Conservation (phyloP, 2,888 invertebrate genomes). For the Erebia epiphron region DNA sequence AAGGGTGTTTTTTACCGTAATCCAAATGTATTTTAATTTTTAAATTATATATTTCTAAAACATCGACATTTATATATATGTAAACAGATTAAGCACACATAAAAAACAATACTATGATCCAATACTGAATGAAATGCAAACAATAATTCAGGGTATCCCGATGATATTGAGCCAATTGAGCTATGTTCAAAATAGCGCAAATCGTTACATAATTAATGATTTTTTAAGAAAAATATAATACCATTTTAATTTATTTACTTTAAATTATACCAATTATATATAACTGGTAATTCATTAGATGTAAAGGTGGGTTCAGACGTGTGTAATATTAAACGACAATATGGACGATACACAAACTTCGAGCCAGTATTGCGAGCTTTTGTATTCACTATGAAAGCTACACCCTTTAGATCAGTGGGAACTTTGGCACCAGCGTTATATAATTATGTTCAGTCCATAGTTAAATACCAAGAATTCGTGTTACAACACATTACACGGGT, state of each 20-base stretch:
- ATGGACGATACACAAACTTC: too few relatives aligned
- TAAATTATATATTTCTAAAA: not conserved
- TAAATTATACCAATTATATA: not conserved
- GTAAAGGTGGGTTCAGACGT: not conserved
- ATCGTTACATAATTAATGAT: conserved; percentile 4
- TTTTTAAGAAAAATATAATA: not conserved
- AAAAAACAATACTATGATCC: conserved; percentile 74
- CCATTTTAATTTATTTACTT: not conserved
- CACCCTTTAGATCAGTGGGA: too few relatives aligned
- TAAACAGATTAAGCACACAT: conserved; percentile 40
- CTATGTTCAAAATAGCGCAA: conserved; percentile 34
- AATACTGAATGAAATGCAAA: conserved; percentile 67
- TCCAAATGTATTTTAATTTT: not conserved
- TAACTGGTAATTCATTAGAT: not conserved
- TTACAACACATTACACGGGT: not conserved
- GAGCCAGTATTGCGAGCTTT: too few relatives aligned
- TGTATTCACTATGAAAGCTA: too few relatives aligned
- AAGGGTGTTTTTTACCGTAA: not conserved
- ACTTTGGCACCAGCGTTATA: too few relatives aligned
- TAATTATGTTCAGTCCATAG: too few relatives aligned
- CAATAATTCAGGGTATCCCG: conserved; percentile 35
- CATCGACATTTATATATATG: conserved; percentile 26
- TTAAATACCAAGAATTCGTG: not conserved
- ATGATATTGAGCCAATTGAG: conserved; percentile 34
- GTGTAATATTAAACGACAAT: too few relatives aligned